Conservation (phyloP, 2,797 vertebrate species). For the Thunnus albacares region DNA sequence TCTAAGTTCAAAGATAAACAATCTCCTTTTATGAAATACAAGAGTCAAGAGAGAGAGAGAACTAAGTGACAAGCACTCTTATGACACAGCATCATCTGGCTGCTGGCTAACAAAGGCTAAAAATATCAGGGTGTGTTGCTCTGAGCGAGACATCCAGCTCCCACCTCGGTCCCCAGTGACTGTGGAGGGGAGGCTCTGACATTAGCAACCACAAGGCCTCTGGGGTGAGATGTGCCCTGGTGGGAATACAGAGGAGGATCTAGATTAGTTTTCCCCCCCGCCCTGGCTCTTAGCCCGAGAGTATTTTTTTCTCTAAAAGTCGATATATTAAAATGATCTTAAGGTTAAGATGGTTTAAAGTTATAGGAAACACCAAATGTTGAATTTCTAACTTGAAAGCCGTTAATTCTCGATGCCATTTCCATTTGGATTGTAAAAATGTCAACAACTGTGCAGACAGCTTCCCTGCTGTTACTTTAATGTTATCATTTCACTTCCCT, state of each 20-base stretch:
- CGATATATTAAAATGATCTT: background rate
- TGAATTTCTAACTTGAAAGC: background rate
- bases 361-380: background rate
- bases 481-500: background rate
- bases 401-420: background rate
- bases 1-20: constrained; percentile 16
- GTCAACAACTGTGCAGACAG: background rate
- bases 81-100: constrained; percentile 72
- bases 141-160: constrained; percentile 62
- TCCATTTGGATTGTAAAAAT: background rate
- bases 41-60: constrained; percentile 32
- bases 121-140: constrained; percentile 70
- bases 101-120: constrained; percentile 64
- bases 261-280: constrained; percentile 5
- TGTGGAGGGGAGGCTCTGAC: constrained; percentile 53
- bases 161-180: constrained; percentile 47
- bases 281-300: background rate
- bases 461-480: background rate
- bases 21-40: constrained; percentile 15
- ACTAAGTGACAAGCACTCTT: constrained; percentile 62
- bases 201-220: constrained; percentile 49
- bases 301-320: constrained; percentile 4
- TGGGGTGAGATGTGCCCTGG: constrained; percentile 38
- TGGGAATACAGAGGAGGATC: constrained; percentile 30
- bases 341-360: constrained; percentile 3